Base-by-base conservation (phyloP, 1,140 invertebrate species). In the Drosophila parvula region DNA sequence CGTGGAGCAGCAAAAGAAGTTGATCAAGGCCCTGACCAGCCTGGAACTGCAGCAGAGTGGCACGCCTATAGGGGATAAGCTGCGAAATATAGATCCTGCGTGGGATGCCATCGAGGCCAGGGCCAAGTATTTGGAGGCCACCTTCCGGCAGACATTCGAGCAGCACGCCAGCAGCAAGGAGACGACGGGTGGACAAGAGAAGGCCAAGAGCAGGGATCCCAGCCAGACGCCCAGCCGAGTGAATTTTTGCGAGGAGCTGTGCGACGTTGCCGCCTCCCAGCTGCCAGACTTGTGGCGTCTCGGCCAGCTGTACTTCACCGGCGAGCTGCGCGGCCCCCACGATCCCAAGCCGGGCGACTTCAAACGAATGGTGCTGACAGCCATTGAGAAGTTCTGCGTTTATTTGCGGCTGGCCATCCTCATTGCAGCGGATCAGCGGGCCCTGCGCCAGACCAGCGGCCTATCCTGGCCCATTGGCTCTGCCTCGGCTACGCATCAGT, bases 1-100 rank as follows among this genome's bases (percentile, higher is more conserved):
- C 79, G 94, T 99, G 14, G 98, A 99, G 71, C 97, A 99, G 79
- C 98, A 99, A 90, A 98, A 98, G 80, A 97, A 97, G 90, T 93
- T 98, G 22, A 97, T 98, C 74, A 95, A 96, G 93, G 96, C 95
- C 69, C 90, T 95, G 55, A 93, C 94, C n/a, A 95, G 94, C 83
- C 91, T 97, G 50, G 96, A 96, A 78, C 93, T 90, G 4, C 91
- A 92, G 51, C 91, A 92, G 56, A 83, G 74, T 11, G 91, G 91
- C n/a, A 91, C 78, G 2, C 53, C 55, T 0, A 79, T 91, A 58
- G 85, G 81, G 27, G 90, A 92, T 8, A 82, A 83, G 9, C 28
- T 92, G 22, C 75, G 82, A 3, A 90, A 83, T 30, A 77, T 71
- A 2, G 98, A 99, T 93, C 97, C 98, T 3, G 98, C 97, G 2